Evolutionary conservation across 2,888 invertebrate species (phyloP).

Genomic region (Disparrhopalites patrizii): DNA sequence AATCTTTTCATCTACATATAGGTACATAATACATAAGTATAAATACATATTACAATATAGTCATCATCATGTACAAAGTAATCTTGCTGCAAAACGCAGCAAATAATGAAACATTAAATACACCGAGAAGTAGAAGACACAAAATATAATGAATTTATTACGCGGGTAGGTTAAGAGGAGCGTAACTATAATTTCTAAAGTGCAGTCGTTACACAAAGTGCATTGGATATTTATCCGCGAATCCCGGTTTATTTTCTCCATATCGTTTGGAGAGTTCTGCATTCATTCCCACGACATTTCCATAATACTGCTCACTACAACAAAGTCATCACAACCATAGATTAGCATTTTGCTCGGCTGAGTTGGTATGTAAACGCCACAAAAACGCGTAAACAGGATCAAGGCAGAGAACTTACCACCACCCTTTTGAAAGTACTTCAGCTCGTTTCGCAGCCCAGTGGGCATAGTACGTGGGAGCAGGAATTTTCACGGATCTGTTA

Average conservation of each 20-base stretch:
- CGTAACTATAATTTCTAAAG: too few species aligned
- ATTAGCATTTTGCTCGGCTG: background rate
- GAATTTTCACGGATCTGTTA: conserved; percentile 56
- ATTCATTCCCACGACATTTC: background rate
- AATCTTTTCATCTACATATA: too few species aligned
- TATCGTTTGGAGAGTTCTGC: background rate
- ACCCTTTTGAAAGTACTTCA: conserved; percentile 27
- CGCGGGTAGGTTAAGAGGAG: too few species aligned
- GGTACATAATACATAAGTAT: too few species aligned
- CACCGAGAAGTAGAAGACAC: too few species aligned
- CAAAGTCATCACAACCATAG: background rate
- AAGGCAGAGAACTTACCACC: conserved; percentile 4
- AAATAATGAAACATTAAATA: too few species aligned
- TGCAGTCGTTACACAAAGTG: background rate
- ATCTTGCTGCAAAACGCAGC: too few species aligned
- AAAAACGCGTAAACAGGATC: background rate
- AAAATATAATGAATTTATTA: too few species aligned
- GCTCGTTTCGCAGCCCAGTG: conserved; percentile 33
- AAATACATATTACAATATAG: too few species aligned
- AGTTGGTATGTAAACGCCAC: background rate
- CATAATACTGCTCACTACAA: conserved; percentile 4
- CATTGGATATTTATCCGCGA: background rate
- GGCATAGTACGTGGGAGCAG: conserved; percentile 33
- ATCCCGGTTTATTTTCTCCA: background rate
- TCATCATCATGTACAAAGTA: too few species aligned